These are phyloP conservation scores for Tachysurus fulvidraco DNA, from an alignment of 2,113 vertebrate species.

Conservation along the genomic window DNA sequence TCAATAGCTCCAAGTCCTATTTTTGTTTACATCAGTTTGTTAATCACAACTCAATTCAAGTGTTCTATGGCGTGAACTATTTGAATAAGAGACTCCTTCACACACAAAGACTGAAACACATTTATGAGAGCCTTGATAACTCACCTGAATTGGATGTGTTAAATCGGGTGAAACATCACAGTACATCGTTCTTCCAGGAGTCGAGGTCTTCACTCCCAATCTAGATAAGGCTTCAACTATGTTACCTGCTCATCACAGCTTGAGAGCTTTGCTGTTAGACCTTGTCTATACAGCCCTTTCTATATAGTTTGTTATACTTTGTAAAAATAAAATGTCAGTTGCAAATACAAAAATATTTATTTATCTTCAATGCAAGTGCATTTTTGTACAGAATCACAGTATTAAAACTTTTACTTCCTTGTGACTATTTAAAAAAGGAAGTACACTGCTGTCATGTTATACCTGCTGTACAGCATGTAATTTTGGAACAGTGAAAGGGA, in stretches of 20 bases:
- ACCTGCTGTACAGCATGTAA: background rate
- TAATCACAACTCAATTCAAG: background rate
- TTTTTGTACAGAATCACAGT: background rate
- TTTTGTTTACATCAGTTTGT: constrained; percentile 34
- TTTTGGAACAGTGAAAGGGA: background rate
- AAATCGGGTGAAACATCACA: background rate
- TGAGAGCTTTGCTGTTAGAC: constrained; percentile 39
- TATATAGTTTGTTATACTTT: constrained; percentile 30
- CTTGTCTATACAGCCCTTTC: constrained; percentile 8
- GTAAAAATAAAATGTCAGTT: background rate
- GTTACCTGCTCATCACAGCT: background rate
- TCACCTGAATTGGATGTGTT: background rate
- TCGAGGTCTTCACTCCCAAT: background rate
- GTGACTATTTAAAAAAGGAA: background rate
- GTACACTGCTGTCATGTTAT: background rate
- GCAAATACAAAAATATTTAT: constrained; percentile 33
- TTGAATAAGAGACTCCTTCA: background rate
- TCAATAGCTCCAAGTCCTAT: constrained; percentile 64
- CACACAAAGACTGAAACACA: background rate
- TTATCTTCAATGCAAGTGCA: background rate
- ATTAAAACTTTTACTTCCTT: background rate
- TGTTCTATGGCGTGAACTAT: background rate
- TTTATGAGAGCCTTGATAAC: background rate
- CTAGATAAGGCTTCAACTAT: background rate
- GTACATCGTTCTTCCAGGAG: background rate